phyloP scores from a whole-genome alignment of 2,113 vertebrate genomes.

The Furnarius figulus region DNA sequence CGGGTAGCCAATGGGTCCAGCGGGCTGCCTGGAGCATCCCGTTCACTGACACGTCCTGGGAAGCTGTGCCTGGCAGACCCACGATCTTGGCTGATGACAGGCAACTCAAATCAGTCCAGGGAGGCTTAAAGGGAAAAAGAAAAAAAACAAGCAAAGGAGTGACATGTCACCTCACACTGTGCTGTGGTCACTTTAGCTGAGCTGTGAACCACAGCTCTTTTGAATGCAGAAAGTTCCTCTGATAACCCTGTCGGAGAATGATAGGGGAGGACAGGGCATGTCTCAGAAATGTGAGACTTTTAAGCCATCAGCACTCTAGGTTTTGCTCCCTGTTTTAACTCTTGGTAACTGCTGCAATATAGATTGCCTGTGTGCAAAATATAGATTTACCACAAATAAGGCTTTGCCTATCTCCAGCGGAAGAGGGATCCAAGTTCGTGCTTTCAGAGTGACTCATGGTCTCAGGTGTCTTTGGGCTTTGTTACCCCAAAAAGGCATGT shows the following conservation, averaged over 20 bases:
- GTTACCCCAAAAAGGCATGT: not conserved
- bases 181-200: conserved; percentile 75
- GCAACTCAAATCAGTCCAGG: conserved; percentile 67
- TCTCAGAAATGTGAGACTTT: conserved; percentile 70
- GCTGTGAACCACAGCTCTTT: conserved; percentile 71
- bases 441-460: conserved; percentile 22
- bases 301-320: conserved; percentile 63
- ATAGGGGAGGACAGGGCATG: conserved; percentile 68
- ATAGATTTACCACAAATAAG: conserved; percentile 55
- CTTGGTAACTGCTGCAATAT: conserved; percentile 12
- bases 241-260: conserved; percentile 75
- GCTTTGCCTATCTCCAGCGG: not conserved
- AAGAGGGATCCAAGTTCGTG: conserved; percentile 1
- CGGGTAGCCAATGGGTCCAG: conserved; percentile 67
- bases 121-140: conserved; percentile 27
- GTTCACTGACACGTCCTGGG: conserved; percentile 82
- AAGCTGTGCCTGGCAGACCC: conserved; percentile 51
- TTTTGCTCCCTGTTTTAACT: conserved; percentile 68
- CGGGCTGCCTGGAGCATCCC: conserved; percentile 75
- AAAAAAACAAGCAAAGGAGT: not conserved
- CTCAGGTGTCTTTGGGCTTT: not conserved
- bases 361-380: conserved; percentile 18
- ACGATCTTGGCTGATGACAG: conserved; percentile 68
- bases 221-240: conserved; percentile 67
- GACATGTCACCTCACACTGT: conserved; percentile 73